Base-by-base conservation (phyloP, 2,797 vertebrate species). In the Taeniopygia guttata region DNA sequence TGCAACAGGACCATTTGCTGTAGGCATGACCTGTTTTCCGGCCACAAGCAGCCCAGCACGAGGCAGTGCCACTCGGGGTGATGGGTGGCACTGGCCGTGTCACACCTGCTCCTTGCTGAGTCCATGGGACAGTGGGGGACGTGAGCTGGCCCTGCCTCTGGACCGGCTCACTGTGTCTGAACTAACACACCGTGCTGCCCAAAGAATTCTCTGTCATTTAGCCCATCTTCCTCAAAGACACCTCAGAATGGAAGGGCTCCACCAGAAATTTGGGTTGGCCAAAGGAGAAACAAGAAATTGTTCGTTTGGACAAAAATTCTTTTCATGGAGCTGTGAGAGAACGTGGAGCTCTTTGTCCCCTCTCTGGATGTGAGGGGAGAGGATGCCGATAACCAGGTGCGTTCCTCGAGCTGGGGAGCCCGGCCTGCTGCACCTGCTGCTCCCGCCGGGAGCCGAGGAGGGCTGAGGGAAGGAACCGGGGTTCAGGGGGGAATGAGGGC, bases 331-430 rank as follows among this genome's bases (percentile, higher is more conserved):
- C 20, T 22, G 52, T 14, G 13, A 56, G 26, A 34, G 26, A 46
- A 21, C 1, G 29, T 20, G 34, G 18, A 62, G 29, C 11, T 30
- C 10, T 16, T 7, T 34, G 27, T 2, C 19, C 10, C 22, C 36
- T 54, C 48, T 18, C 52, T 2, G 34, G 30, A 5, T 14, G 9
- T 4, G 36, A 32, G 36, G 12, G 42, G 10, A 34, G 27, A 18
- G 29, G 21, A 20, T 1, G 32, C 10, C 8, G 1, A 4, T 4
- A 29, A 9, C 12, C 10, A 2, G 40, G 70, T 0, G 3, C 3
- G 1, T 1, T 5, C 1, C 7, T 1, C 1, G 11, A 38, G 82
- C 19, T 4, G 26, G 5, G 13, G 83, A 1, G 20, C 54, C 2
- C 25, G 12, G 29, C 54, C 43, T 1, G 54, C n/a, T 2, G 36